Conservation (phyloP, 1,140 invertebrate genomes). For the Babylonia areolata region DNA sequence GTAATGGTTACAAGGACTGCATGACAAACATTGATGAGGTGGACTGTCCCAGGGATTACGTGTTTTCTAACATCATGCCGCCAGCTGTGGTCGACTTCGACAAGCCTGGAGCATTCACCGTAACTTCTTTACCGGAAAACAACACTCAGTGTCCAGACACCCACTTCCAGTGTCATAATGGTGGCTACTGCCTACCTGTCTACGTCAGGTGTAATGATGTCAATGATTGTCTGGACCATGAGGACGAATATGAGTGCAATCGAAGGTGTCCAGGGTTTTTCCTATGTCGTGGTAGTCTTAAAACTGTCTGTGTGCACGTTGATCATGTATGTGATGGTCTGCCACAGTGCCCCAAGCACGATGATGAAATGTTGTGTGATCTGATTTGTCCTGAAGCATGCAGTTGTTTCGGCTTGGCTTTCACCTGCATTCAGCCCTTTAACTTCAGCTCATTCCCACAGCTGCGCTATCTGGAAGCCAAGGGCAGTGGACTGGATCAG, state of each 20-base stretch:
- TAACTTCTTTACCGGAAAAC: background rate
- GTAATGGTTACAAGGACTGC: too few species aligned
- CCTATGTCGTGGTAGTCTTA: background rate
- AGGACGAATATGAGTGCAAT: background rate
- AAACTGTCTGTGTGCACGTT: background rate
- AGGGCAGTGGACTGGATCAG: background rate
- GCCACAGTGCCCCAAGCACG: conserved; percentile 31
- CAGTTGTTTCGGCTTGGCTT: conserved; percentile 4
- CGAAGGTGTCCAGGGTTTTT: conserved; percentile 14
- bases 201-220: conserved; percentile 27
- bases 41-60: too few species aligned
- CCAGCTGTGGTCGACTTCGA: background rate
- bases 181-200: conserved; percentile 28
- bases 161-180: background rate
- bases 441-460: background rate
- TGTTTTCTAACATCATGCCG: too few species aligned
- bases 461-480: conserved; percentile 21
- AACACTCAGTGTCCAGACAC: background rate
- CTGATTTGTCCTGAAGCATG: background rate
- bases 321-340: conserved; percentile 29
- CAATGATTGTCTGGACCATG: background rate
- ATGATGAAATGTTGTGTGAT: conserved; percentile 21
- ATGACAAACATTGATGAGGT: too few species aligned
- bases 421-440: background rate
- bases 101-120: background rate